phyloP scores from a whole-genome alignment of 2,113 vertebrate species.

The Cavia aperea region DNA sequence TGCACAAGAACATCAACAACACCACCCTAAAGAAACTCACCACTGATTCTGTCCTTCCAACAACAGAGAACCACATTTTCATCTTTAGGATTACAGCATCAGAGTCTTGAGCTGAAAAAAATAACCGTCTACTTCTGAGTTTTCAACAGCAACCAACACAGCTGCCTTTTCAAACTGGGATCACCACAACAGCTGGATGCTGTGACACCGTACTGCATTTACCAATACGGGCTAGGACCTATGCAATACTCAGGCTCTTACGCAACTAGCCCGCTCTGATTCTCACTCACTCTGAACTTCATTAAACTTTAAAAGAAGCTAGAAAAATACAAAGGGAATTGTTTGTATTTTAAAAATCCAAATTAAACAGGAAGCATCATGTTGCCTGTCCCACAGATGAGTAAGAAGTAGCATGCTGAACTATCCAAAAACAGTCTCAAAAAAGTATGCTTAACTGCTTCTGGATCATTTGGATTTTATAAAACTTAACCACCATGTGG shows the following conservation, averaged over 20 bases:
- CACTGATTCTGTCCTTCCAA: constrained; percentile 84
- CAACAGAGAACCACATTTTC: constrained; percentile 97
- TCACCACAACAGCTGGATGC: constrained; percentile 67
- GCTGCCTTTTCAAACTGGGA: constrained; percentile 64
- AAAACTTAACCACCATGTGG: constrained; percentile 72
- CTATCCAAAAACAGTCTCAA: constrained; percentile 66
- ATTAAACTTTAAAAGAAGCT: constrained; percentile 69
- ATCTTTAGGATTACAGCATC: constrained; percentile 57
- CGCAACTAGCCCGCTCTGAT: constrained; percentile 70
- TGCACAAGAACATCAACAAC: constrained; percentile 59
- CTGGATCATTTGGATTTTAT: constrained; percentile 80
- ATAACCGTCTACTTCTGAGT: constrained; percentile 57
- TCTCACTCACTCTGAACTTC: constrained; percentile 71
- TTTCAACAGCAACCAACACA: constrained; percentile 61
- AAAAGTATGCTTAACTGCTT: constrained; percentile 66
- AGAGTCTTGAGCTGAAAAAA: constrained; percentile 61
- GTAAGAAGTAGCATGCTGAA: constrained; percentile 60
- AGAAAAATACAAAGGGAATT: constrained; percentile 29
- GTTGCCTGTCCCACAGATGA: constrained; percentile 69
- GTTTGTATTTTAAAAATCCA: constrained; percentile 64
- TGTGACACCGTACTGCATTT: constrained; percentile 67
- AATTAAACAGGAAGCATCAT: constrained; percentile 77
- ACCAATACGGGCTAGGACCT: constrained; percentile 71
- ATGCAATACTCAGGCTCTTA: constrained; percentile 74
- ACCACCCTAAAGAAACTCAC: constrained; percentile 78